Conservation (phyloP, 1,140 invertebrate species). For the Idris sp. region DNA sequence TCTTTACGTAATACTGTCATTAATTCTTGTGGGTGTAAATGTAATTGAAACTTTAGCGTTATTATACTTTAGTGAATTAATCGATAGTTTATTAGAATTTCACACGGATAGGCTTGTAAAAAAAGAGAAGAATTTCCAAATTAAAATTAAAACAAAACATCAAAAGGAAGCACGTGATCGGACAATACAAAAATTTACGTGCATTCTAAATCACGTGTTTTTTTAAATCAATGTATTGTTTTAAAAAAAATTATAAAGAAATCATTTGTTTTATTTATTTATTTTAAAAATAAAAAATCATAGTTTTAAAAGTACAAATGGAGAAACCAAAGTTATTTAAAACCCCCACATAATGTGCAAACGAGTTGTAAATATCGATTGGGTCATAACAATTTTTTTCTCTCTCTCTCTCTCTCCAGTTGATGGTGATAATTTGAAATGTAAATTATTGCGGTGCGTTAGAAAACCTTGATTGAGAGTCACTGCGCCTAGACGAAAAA, state of each 20-base stretch:
- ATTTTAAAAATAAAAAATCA: too few relatives aligned
- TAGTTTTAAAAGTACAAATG: too few relatives aligned
- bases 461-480: constrained; percentile 45
- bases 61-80: constrained; percentile 30
- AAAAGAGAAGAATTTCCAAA: constrained; percentile 2
- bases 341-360: constrained; percentile 19
- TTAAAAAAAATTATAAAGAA: too few relatives aligned
- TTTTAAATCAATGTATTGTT: too few relatives aligned
- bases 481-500: constrained; percentile 53
- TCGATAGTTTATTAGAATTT: constrained; percentile 28
- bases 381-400: constrained; percentile 25
- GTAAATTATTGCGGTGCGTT: constrained; percentile 43
- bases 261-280: too few relatives aligned
- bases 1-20: constrained; percentile 26
- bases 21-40: constrained; percentile 24
- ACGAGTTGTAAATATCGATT: constrained; percentile 33
- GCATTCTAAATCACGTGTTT: too few relatives aligned
- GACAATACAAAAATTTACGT: neutral
- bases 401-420: neutral
- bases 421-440: constrained; percentile 46
- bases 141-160: neutral
- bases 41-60: constrained; percentile 40
- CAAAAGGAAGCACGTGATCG: constrained; percentile 4
- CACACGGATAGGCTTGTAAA: constrained; percentile 7
- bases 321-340: constrained; percentile 11